Base-by-base conservation (phyloP, 2,113 vertebrate genomes). In the Falcunculus frontatus region DNA sequence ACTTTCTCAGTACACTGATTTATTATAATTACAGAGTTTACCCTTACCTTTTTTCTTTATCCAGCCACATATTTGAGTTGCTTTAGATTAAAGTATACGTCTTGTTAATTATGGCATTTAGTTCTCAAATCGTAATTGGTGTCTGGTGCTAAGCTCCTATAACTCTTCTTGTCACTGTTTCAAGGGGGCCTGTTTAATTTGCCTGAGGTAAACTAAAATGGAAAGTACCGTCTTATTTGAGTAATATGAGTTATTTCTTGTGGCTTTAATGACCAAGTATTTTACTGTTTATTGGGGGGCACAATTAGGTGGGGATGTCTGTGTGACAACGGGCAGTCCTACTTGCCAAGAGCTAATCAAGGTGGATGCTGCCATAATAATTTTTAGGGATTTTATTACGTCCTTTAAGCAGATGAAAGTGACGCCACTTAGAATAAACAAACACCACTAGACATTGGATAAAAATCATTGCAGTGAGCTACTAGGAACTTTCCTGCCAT, bases 141-240 rank as follows among this genome's bases (percentile, higher is more conserved):
- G 95, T 96, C 97, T 97, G 93, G 90, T 97, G 91, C 91, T 96
- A 93, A 96, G 88, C 89, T 96, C 57, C 53, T 63, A 65, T 95
- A 55, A 76, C 92, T 95, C 95, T 87, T 91, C 79, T 87, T 97
- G 97, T 96, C 93, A 41, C 95, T 90, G 62, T 96, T 98, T 96
- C 95, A 92, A 97, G 97, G 94, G 82, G 92, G 74, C 32, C 93
- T 91, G 79, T 82, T 97, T 95, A 92, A 97, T 97, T 97, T 97
- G 97, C 98, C 97, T 52, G 88, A 95, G 97, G 98, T 95, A 93
- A 97, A 87, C 74, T 83, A 64, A 98, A 98, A 96, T 98, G 98
- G 98, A 99, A 99, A 99, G 98, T 98, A 98, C 98, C 97, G 3
- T 97, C 98, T 97, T 97, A 97, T 92, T 94, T 97, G 97, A 97